phyloP scores from a whole-genome alignment of 2,113 vertebrate species.

The Todiramphus chloris region DNA sequence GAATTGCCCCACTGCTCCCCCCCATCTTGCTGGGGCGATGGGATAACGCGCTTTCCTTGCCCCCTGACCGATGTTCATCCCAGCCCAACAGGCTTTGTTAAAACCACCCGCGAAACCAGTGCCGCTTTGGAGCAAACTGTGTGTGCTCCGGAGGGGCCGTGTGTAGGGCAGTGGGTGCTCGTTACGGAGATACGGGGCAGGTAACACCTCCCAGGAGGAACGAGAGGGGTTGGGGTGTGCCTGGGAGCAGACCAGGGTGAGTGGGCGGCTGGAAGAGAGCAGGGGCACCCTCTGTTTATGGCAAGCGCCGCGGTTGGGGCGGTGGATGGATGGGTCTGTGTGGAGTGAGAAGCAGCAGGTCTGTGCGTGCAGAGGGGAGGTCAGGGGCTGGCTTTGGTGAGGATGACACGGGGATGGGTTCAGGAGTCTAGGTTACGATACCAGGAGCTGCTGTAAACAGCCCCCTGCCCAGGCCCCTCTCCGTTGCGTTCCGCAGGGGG shows the following conservation, averaged over 20 bases:
- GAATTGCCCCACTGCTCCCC: neutral
- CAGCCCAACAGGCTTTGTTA: neutral
- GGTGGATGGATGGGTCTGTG: neutral
- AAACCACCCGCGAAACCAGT: neutral
- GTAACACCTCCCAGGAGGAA: accelerated
- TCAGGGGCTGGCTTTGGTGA: neutral
- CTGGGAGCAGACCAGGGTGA: neutral
- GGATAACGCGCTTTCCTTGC: neutral
- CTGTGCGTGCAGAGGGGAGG: accelerated
- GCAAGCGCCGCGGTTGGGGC: neutral
- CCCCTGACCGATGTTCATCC: neutral
- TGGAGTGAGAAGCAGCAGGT: neutral
- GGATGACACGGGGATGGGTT: neutral
- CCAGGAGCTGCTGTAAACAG: neutral
- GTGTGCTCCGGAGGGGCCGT: neutral
- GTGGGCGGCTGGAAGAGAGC: neutral
- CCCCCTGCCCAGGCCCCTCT: neutral
- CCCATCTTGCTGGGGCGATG: neutral
- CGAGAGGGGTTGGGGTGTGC: neutral
- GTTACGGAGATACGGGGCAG: accelerated
- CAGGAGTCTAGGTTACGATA: neutral
- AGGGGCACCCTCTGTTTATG: neutral
- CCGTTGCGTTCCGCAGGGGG: accelerated
- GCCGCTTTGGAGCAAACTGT: neutral
- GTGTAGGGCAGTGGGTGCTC: neutral